phyloP scores from a whole-genome alignment of 2,113 vertebrate species.

The Motacilla alba region DNA sequence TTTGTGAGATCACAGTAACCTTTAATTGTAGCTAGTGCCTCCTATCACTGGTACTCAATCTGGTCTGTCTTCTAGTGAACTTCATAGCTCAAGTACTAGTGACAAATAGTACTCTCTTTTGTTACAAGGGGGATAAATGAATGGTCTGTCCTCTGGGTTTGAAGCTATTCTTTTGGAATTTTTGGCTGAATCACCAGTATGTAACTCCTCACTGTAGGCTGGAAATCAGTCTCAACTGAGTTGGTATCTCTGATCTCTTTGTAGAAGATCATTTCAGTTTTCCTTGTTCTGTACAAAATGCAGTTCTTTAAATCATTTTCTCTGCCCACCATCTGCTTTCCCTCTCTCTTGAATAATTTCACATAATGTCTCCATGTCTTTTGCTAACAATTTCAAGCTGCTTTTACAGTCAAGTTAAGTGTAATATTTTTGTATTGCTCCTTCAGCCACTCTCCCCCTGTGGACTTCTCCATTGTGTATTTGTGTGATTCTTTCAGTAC shows the following conservation, averaged over 20 bases:
- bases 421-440: not conserved
- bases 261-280: not conserved
- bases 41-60: not conserved
- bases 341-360: not conserved
- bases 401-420: not conserved
- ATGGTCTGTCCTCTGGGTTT: not conserved
- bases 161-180: not conserved
- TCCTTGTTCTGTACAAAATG: slow-evolving; percentile 2
- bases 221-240: not conserved
- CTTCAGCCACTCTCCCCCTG: not conserved
- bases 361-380: not conserved
- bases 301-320: not conserved
- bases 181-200: not conserved
- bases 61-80: not conserved
- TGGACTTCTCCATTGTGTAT: not conserved
- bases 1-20: not conserved
- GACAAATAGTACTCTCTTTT: not conserved
- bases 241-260: not conserved
- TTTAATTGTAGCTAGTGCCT: not conserved
- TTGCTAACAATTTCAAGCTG: not conserved
- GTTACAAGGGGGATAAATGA: not conserved
- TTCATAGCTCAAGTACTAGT: not conserved
- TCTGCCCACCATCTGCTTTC: not conserved
- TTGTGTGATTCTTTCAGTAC: not conserved
- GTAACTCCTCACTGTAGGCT: not conserved